Conservation (phyloP, 2,888 invertebrate genomes). For the Tipula confusa region DNA sequence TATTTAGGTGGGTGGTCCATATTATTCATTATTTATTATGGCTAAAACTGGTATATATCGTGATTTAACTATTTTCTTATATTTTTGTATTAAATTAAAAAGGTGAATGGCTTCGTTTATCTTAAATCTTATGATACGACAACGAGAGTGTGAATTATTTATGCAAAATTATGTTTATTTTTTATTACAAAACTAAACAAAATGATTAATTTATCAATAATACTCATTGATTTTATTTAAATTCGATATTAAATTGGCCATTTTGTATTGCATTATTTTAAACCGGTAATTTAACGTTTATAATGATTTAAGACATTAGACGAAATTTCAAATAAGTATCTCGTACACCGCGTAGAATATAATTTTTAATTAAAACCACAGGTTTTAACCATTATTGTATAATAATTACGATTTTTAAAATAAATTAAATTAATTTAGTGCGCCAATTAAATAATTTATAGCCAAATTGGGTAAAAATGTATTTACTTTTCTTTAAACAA, state of each 20-base stretch:
- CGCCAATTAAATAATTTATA: not conserved
- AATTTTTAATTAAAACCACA: no score
- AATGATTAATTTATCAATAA: not conserved
- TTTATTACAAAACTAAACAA: not conserved
- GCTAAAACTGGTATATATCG: not conserved
- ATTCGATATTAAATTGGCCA: not conserved
- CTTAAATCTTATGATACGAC: not conserved
- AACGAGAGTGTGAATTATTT: not conserved
- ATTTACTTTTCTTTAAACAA: not conserved
- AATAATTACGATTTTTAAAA: not conserved
- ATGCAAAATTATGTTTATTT: not conserved
- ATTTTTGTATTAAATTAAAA: not conserved
- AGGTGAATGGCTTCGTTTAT: not conserved
- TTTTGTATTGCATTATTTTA: no score
- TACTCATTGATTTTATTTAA: not conserved
- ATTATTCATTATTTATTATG: not conserved
- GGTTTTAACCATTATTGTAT: no score
- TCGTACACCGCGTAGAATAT: no score
- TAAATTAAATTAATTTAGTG: not conserved
- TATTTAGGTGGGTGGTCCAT: not conserved
- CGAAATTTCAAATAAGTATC: no score
- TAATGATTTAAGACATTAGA: no score
- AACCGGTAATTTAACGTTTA: no score
- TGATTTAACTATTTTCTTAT: not conserved
- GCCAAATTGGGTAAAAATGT: not conserved